Conservation (phyloP, 1,140 invertebrate genomes). For the Psix sp. region DNA sequence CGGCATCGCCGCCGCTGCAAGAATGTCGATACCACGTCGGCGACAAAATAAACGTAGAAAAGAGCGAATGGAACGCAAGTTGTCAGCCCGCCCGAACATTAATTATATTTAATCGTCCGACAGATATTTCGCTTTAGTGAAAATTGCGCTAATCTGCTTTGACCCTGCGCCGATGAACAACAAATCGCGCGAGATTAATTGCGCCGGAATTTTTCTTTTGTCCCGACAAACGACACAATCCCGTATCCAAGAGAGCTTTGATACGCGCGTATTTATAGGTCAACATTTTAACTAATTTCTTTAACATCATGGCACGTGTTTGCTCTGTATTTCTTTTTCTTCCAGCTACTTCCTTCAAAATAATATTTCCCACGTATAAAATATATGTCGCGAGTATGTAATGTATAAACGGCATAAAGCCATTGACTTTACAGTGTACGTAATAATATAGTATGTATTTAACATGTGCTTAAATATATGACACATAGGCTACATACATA, state of each 20-base stretch:
- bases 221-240: neutral
- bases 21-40: slow-evolving; percentile 70
- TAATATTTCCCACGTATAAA: slow-evolving; percentile 10
- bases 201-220: slow-evolving; percentile 4
- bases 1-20: slow-evolving; percentile 66
- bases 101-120: slow-evolving; percentile 60
- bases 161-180: slow-evolving; percentile 15
- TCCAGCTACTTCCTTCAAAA: slow-evolving; percentile 17
- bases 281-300: slow-evolving; percentile 29
- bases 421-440: no score
- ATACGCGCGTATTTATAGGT: slow-evolving; percentile 18
- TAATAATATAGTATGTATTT: no score
- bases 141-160: slow-evolving; percentile 56
- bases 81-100: slow-evolving; percentile 51
- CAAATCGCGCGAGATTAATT: slow-evolving; percentile 43
- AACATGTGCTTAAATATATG: no score
- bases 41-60: slow-evolving; percentile 59
- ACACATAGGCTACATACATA: no score
- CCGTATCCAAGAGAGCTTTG: neutral
- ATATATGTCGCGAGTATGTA: no score
- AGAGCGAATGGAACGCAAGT: slow-evolving; percentile 53
- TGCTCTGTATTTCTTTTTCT: slow-evolving; percentile 20
- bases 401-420: no score
- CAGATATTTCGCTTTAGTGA: slow-evolving; percentile 62
- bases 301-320: slow-evolving; percentile 31